Percentiles rank a stretch among this genome's conserved stretches.
These are phyloP conservation scores for Lagenorhynchus albirostris DNA, from an alignment of 2,113 vertebrate species.

Conservation along the genomic window DNA sequence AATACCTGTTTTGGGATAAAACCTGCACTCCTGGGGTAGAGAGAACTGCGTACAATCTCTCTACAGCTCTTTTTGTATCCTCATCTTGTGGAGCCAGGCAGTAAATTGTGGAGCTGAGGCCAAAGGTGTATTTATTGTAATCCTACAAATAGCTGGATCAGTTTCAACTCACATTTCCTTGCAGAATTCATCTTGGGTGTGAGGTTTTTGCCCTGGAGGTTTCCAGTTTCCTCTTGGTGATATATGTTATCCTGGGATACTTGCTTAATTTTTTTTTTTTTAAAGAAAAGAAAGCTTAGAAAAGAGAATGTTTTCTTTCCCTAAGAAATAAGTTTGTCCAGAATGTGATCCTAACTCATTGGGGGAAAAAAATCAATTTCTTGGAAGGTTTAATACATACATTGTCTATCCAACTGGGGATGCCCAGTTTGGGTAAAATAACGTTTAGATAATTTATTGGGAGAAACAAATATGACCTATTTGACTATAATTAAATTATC, in stretches of 20 bases:
- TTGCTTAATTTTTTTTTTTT: neutral
- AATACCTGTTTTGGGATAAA: neutral
- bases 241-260: neutral
- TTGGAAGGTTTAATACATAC: neutral
- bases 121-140: constrained; percentile 4
- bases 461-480: neutral
- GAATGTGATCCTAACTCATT: neutral
- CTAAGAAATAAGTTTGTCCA: neutral
- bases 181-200: neutral
- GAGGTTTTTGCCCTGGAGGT: neutral
- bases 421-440: neutral
- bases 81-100: neutral
- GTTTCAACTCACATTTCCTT: neutral
- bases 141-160: neutral
- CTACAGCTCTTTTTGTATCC: neutral
- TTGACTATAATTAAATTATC: neutral
- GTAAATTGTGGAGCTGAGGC: neutral
- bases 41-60: rapidly evolving
- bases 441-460: neutral
- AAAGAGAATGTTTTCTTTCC: neutral
- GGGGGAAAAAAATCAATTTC: neutral
- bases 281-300: neutral
- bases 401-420: neutral
- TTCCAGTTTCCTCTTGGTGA: neutral
- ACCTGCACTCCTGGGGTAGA: neutral